Evolutionary conservation across 2,797 vertebrate genomes (phyloP), one percentile per base, ranked within the genome.

Genomic region (Gymnothorax reevesii): DNA sequence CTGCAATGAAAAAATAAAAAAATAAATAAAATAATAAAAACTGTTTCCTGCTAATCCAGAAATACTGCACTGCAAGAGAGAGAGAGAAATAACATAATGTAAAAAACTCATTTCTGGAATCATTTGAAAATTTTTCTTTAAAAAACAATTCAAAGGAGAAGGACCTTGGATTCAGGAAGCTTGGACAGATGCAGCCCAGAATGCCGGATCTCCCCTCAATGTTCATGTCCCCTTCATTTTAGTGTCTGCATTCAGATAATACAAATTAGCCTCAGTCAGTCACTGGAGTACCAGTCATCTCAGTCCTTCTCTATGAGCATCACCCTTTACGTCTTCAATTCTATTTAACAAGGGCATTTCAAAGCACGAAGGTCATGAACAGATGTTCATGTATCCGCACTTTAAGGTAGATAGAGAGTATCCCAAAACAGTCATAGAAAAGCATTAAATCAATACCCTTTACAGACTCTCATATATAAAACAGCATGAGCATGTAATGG

Each of bases 281-380:
- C 73, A 86, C 84, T 66, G 88, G 69, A 85, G 86, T 86, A 77
- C 52, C 59, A 22, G 13, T 42, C 66, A 62, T 69, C 84, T 83
- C 86, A 55, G 55, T 71, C 84, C 60, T 66, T 57, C 62, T 66
- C 42, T 83, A 85, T 89, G 87, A 69, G 83, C 88, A 89, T 57
- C 84, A 85, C 89, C 90, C 88, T 88, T 91, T 90, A 90, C 87
- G 87, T 88, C 86, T 27, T 87, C 88, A 77, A 83, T 86, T 88
- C 69, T 79, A 57, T 77, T 80, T 64, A 83, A 86, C 84, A 90
- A 90, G 88, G 89, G 93, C 91, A 87, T 92, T 86, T 88, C 87
- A 89, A 62, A 88, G 86, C 87, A 88, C 85, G 86, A 52, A 79
- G 75, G 17, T 54, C 22, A 42, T 42, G 17, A 27, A 17, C n/a